Conservation (phyloP, 2,888 invertebrate species). For the Drosophila anceps region DNA sequence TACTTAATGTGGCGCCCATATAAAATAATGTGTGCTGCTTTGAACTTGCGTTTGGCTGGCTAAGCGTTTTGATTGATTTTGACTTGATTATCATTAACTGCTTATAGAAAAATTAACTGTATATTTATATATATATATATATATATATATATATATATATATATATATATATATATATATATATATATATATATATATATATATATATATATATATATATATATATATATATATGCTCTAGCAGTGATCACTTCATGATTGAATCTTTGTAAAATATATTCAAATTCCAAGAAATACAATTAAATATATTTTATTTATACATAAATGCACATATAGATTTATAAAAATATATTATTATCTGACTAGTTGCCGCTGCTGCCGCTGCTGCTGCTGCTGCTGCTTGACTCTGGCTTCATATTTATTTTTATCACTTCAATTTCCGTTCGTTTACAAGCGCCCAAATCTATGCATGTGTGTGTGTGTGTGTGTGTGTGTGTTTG, state of each 20-base stretch:
- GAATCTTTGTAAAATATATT: background rate
- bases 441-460: conserved; percentile 63
- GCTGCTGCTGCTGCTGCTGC: conserved; percentile 3
- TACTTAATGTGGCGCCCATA: conserved; percentile 34
- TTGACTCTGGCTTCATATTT: conserved; percentile 69
- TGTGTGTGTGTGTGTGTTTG: background rate
- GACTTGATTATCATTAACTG: background rate
- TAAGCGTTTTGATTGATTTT: conserved; percentile 6
- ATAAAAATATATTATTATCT: conserved; percentile 62
- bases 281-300: background rate
- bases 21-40: conserved; percentile 43
- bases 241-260: background rate
- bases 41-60: conserved; percentile 58
- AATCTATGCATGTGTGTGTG: conserved; percentile 7
- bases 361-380: conserved; percentile 18
- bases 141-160: conserved; percentile 41
- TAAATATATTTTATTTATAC: background rate
- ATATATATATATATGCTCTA: conserved; percentile 1
- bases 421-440: conserved; percentile 80
- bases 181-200: too few relatives aligned
- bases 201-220: too few relatives aligned
- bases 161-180: too few relatives aligned
- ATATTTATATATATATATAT: background rate
- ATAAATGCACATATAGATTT: conserved; percentile 9
- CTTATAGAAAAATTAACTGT: background rate